Base-by-base conservation (phyloP, 2,113 vertebrate species). In the Micronycteris hirsuta region DNA sequence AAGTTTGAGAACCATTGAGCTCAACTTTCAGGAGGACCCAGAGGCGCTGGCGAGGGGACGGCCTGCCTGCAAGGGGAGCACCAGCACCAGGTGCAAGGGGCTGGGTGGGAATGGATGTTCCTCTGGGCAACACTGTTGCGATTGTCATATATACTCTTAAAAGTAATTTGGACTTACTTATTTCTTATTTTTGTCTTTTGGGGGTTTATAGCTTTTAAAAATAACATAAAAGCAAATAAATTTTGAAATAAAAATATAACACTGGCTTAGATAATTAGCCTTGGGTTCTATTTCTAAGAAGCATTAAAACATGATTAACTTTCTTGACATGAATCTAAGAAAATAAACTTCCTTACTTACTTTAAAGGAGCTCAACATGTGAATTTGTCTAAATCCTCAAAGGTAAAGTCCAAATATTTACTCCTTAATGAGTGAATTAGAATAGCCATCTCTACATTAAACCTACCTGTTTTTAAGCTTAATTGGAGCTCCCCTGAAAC, bases 361-460 rank as follows among this genome's bases (percentile, higher is more conserved):
- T 70, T 96, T 95, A 73, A 94, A 90, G 49, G 31, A n/a, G 0
- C 13, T 91, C 15, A 81, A 22, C 3, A 36, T 93, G 47, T 26
- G 15, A 87, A 87, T 93, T 70, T 85, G 9, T 78, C 17, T 95
- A 91, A 90, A 68, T 92, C 28, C 54, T 96, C 71, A 88, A 85
- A 92, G 8, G 19, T 63, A 86, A 92, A 87, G 54, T 90, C 38
- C 54, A 90, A 84, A 86, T 88, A 95, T 78, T 95, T 90, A n/a
- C 68, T 95, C 8, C 38, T 84, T 90, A 91, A 92, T 93, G 36
- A 96, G 47, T 74, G 5, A 97, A 77, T 93, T 91, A 90, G 19
- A 91, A 92, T 85, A 31, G 17, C 36, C 36, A 92, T 88, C 65
- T 95, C 45, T 78, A 28, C 93, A 77, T 67, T 90, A 89, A 96